Evolutionary conservation across 2,888 invertebrate genomes (phyloP), one percentile per base, ranked within the genome.

Genomic region (Halictus quadricinctus): DNA sequence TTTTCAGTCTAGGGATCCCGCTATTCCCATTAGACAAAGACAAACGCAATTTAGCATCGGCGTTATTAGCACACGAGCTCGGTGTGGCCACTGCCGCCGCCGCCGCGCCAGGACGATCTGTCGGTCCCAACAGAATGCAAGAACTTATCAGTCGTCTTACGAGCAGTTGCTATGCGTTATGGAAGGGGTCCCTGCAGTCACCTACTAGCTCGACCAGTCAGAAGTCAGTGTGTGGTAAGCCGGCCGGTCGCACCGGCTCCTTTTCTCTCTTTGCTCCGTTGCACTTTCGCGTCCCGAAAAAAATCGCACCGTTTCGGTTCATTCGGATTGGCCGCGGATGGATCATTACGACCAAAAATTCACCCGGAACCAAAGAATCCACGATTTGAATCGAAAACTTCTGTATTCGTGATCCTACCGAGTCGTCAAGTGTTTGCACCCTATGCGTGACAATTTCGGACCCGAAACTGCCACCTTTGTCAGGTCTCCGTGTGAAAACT

Each of bases 121-220:
- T 89, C 85, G 90, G 86, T 86, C 73, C 73, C 76, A 80, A 76
- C 86, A 85, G 85, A 88, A 85, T 89, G 86, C 88, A 88, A 79
- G 77, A 84, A 86, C 83, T 90, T 90, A 90, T 90, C 89, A 90
- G 88, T 87, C 84, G 90, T 79, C 86, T 91, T 91, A 87, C 88
- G 84, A 88, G 90, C 88, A 86, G 91, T 91, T 91, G 91, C 91
- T 90, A 91, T 91, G 91, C 90, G 91, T 90, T 90, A 90, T 89
- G 89, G 91, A 88, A 89, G 91, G 91, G 91, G 89, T 87, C 88
- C 83, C 72, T 80, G 87, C 84, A 92, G 90, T 90, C 90, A 91
- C 89, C 89, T 90, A 89, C 89, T 89, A 89, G 88, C 87, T 88
- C 89, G 90, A 88, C 91, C 90, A 91, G 91, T 89, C 87, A 87